Base-by-base conservation (phyloP, 2,888 invertebrate genomes). In the Lordiphosa andalusiaca region DNA sequence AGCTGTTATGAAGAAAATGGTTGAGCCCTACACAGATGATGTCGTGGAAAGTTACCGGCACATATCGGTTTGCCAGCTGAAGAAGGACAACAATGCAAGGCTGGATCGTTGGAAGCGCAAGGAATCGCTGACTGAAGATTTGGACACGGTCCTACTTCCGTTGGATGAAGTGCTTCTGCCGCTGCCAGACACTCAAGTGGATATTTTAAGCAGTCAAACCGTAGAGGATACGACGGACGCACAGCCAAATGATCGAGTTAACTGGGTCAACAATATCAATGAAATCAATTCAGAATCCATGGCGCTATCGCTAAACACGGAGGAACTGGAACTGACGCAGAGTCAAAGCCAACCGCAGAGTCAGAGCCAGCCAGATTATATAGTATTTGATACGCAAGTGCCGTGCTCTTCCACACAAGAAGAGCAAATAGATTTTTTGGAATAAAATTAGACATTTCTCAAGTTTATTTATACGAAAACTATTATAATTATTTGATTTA, bases 341-440 rank as follows among this genome's bases (percentile, higher is more conserved):
- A 25, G 25, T 7, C 25, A 25, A 2, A 25, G 25, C 25, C 25
- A 25, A 3, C 25, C 25, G 25, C 25, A 55, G 19, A 49, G 25
- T 3, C 37, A 7, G 37, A 59, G 49, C 1, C 12, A 69, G 13
- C 67, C 65, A 6, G 68, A 74, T 0, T 76, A 76, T 35, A 7
- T 6, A 0, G 0, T 7, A 0, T 76, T 76, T 19, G 50, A 50
- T 13, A 58, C 80, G 2, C 83, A 76, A 44, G 54, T 76, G 9
- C 57, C 55, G 3, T 49, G 37, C 4, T 53, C 76, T 4, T 76
- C 76, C 16, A 82, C 76, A 0, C 78, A 76, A 10, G 61, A 60
- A 30, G 30, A 30, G 30, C 30, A 10, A 9, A 30, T 30, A 3
- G 30, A 30, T 30, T 9, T 30, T 30, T 10, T 30, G 9, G 30